These are phyloP conservation scores for Petrolisthes manimaculis DNA, from an alignment of 2,888 invertebrate species.

Conservation along the genomic window DNA sequence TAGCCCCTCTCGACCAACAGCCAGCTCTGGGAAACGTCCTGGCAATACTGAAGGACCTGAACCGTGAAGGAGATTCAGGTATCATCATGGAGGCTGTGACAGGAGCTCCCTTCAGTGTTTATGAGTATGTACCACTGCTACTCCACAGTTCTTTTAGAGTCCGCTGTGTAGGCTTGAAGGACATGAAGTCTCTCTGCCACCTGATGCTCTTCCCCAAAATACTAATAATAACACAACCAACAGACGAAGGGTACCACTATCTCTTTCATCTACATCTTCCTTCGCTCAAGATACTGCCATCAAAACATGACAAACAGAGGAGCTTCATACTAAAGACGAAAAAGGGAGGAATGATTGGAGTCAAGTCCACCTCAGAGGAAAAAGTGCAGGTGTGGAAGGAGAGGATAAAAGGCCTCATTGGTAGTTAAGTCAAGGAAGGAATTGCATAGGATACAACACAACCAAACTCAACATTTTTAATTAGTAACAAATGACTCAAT, in stretches of 20 bases:
- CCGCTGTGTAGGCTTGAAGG: not conserved
- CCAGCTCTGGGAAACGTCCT: not conserved
- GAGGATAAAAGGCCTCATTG: not conserved
- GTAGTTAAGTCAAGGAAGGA: not conserved
- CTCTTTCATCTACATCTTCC: slow-evolving; percentile 7
- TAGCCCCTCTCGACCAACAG: slow-evolving; percentile 3
- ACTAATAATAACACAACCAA: not conserved
- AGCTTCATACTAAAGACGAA: slow-evolving; percentile 23
- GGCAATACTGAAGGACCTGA: slow-evolving; percentile 9
- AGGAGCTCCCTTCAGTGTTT: slow-evolving; percentile 24
- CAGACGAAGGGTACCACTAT: slow-evolving; percentile 14
- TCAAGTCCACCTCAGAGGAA: not conserved
- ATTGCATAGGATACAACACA: too few relatives aligned
- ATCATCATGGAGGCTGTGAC: slow-evolving; percentile 29
- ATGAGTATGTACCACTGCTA: slow-evolving; percentile 23
- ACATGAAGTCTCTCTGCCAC: slow-evolving; percentile 7
- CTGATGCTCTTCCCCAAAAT: not conserved
- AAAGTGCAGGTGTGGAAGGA: not conserved
- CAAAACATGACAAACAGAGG: too few relatives aligned
- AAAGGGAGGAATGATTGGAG: not conserved
- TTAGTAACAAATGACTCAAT: too few relatives aligned
- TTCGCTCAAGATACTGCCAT: not conserved
- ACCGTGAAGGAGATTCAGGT: slow-evolving; percentile 31
- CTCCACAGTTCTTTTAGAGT: slow-evolving; percentile 37
- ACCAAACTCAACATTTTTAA: too few relatives aligned